Evolutionary conservation across 2,888 invertebrate genomes (phyloP).

Genomic region (Nomada ruficornis): DNA sequence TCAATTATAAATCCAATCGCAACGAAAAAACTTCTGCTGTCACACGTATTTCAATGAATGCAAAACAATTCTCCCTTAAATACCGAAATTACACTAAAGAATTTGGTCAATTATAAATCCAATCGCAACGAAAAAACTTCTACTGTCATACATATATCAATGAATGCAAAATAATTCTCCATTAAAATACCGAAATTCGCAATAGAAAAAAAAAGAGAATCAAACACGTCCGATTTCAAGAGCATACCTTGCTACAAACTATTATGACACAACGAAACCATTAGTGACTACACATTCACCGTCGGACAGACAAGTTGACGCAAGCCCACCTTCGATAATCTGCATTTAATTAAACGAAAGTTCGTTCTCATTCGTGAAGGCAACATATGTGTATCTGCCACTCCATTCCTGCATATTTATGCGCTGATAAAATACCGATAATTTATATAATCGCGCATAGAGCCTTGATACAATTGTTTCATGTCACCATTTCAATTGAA

Average conservation of each 20-base stretch:
- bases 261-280: neutral
- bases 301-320: neutral
- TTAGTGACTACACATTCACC: neutral
- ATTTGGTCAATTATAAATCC: no score
- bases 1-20: no score
- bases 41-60: neutral
- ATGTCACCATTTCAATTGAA: neutral
- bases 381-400: neutral
- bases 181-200: neutral
- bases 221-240: no score
- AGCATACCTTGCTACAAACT: no score
- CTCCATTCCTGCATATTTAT: neutral
- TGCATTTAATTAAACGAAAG: conserved; percentile 10
- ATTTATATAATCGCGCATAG: neutral
- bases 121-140: no score
- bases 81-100: no score
- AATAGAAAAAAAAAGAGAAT: neutral
- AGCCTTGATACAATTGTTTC: neutral
- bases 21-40: no score
- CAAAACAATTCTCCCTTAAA: neutral
- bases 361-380: neutral
- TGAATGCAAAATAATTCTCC: neutral
- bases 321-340: conserved; percentile 7
- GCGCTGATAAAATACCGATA: conserved; percentile 3
- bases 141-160: neutral